A percentile compares a stretch with the other conserved stretches of the same genome.
Conservation (phyloP, 2,797 vertebrate genomes). For the Phrynocephalus vlangalii region DNA sequence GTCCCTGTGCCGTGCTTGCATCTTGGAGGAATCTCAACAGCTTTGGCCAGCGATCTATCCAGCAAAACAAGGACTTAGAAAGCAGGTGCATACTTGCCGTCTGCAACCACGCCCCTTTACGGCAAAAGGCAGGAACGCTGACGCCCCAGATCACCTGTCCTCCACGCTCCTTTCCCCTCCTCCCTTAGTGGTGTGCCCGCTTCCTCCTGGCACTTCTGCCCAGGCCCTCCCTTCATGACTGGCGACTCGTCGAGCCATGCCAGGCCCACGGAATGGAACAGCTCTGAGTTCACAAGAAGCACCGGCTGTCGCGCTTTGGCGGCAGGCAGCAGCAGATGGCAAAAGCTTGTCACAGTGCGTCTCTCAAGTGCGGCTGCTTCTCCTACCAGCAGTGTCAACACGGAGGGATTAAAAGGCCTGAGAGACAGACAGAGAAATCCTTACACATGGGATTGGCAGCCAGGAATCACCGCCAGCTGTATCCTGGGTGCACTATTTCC, state of each 20-base stretch:
- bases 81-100: no score
- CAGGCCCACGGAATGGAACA: neutral
- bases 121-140: neutral
- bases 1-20: neutral
- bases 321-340: neutral
- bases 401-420: neutral
- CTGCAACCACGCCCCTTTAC: neutral
- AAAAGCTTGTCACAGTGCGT: neutral
- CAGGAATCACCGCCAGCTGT: neutral
- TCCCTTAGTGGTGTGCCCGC: neutral
- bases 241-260: no score
- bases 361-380: neutral
- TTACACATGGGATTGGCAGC: neutral
- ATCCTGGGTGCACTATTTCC: neutral
- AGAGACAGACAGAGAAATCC: neutral
- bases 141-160: neutral
- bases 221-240: no score
- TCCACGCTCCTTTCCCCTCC: neutral
- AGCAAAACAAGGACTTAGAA: neutral
- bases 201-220: neutral
- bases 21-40: neutral
- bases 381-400: neutral
- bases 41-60: neutral
- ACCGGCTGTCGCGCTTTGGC: conserved; percentile 2
- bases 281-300: neutral